A percentile compares a stretch with the other conserved stretches of the same genome.
phyloP scores from a whole-genome alignment of 2,888 invertebrate genomes.

The Deroplatys truncata region DNA sequence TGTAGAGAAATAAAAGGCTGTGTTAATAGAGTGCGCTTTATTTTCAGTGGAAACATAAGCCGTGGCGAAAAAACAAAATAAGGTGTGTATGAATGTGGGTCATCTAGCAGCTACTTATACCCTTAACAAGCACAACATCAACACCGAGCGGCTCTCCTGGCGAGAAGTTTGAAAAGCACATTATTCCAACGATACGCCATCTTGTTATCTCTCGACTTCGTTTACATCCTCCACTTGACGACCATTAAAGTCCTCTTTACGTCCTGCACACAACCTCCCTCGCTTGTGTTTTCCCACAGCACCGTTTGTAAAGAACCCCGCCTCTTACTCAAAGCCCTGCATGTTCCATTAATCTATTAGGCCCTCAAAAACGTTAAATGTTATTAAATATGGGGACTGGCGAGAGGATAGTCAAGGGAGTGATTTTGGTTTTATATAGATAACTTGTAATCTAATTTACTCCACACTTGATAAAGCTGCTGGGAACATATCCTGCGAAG shows the following conservation, averaged over 20 bases:
- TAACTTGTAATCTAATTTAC: background rate
- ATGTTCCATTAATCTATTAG: background rate
- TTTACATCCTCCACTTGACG: background rate
- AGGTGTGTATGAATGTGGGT: no score
- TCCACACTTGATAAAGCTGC: no score
- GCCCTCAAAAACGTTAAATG: background rate
- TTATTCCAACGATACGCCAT: background rate
- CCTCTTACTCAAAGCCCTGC: background rate
- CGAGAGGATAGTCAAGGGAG: background rate
- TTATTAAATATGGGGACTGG: no score
- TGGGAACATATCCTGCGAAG: background rate
- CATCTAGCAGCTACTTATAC: no score
- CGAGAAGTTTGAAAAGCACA: no score
- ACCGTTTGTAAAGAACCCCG: background rate
- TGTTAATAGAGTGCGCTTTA: no score
- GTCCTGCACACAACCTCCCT: background rate
- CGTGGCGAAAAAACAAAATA: no score
- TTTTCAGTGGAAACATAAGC: no score
- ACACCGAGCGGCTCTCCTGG: no score
- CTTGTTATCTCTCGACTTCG: background rate
- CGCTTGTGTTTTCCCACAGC: background rate
- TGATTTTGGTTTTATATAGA: background rate
- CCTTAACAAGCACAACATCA: no score
- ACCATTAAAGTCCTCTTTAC: background rate
- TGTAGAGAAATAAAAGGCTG: no score